Conservation (phyloP, 2,797 vertebrate genomes). For the Selene dorsalis region DNA sequence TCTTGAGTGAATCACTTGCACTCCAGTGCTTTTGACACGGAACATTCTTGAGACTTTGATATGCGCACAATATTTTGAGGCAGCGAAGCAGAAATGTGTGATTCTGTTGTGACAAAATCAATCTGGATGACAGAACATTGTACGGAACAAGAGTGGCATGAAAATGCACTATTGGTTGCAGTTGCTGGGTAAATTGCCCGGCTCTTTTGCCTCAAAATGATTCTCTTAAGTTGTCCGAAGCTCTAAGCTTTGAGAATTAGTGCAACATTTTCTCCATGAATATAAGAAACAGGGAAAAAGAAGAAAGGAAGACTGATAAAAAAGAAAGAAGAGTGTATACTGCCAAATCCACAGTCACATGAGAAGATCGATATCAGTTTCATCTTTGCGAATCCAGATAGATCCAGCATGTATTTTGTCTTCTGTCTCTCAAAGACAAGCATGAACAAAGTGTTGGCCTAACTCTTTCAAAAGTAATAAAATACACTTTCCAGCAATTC, state of each 20-base stretch:
- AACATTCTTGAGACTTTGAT: conserved; percentile 46
- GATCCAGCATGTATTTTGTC: background rate
- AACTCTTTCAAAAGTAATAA: background rate
- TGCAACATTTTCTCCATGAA: background rate
- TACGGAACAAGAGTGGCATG: conserved; percentile 12
- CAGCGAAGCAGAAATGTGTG: conserved; percentile 37
- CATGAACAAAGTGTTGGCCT: background rate
- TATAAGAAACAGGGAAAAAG: background rate
- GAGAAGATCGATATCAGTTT: conserved; percentile 8
- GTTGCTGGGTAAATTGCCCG: conserved; percentile 20
- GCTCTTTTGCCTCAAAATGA: conserved; percentile 21
- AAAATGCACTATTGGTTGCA: conserved; percentile 26
- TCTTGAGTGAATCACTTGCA: conserved; percentile 65
- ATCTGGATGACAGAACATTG: conserved; percentile 34
- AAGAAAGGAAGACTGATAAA: background rate
- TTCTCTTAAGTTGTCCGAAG: conserved; percentile 1
- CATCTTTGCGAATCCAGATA: background rate
- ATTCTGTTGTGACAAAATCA: conserved; percentile 51
- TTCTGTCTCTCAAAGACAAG: background rate
- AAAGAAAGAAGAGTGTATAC: background rate
- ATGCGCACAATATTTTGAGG: conserved; percentile 49
- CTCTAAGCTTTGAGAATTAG: background rate
- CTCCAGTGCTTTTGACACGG: conserved; percentile 43
- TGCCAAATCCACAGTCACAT: conserved; percentile 22
- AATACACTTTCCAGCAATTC: background rate